Percentiles rank a stretch among this genome's conserved stretches.
phyloP scores from a whole-genome alignment of 2,797 vertebrate species.

The Luscinia megarhynchos region DNA sequence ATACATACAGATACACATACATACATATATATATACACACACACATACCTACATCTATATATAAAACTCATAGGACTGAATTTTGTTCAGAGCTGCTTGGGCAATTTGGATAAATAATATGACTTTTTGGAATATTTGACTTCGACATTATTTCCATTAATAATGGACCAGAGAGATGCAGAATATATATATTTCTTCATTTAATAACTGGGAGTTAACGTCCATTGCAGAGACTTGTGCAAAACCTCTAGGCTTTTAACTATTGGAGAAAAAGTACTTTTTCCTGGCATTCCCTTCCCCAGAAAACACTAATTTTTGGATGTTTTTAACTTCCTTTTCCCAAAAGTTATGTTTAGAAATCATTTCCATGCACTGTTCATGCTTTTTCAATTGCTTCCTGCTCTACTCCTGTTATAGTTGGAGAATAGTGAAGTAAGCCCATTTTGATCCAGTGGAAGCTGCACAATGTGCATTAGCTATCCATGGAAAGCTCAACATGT shows the following conservation, averaged over 20 bases:
- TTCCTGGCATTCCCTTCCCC: background rate
- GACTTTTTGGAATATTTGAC: background rate
- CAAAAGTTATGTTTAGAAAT: background rate
- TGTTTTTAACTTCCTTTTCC: background rate
- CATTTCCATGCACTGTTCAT: background rate
- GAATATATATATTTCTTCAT: background rate
- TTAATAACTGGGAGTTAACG: background rate
- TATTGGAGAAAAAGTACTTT: background rate
- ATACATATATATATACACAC: background rate
- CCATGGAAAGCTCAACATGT: background rate
- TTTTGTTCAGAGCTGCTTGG: background rate
- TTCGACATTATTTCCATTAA: background rate
- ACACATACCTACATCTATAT: background rate
- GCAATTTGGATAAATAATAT: background rate
- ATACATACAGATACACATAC: background rate
- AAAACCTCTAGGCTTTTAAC: background rate
- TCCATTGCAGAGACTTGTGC: background rate
- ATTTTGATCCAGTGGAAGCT: background rate
- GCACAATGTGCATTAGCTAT: background rate
- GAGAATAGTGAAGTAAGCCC: background rate
- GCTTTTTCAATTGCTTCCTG: background rate
- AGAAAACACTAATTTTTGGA: background rate
- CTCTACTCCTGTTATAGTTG: background rate
- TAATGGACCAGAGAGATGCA: background rate
- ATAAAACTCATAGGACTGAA: background rate